Base-by-base conservation (phyloP, 1,140 invertebrate species). In the Ectropis grisescens region DNA sequence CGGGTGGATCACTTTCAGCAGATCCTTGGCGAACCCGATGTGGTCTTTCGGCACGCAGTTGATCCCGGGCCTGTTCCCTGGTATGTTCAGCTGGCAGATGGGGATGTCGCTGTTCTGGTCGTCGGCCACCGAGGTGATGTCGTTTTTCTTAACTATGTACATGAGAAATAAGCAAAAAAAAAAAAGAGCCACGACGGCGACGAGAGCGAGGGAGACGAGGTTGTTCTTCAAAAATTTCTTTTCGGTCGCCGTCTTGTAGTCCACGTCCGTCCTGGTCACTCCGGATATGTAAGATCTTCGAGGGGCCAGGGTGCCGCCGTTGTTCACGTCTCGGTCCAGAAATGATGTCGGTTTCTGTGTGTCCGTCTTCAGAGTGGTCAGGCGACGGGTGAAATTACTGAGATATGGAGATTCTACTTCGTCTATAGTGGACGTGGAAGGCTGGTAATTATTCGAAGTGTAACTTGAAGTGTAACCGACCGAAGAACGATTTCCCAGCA, bases 141-240 rank as follows among this genome's bases (percentile, higher is more conserved):
- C 79, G 40, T 79, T 81, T 50, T 68, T 83, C 60, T 86, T 86
- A 49, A 88, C 87, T 61, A 89, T 80, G 67, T 90, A 90, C 70
- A 88, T 82, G 47, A 90, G 82, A 33, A 86, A 86, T 58, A 90
- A 70, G 42, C 84, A 62, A 56, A 86, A 79, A 74, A 91, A 90
- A 82, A 90, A 90, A 52, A 88, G 65, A 34, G 84, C 83, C 10
- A 87, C 82, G 19, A 86, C 71, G 6, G 75, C 84, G 39, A 90
- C 82, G 11, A 90, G 82, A 23, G 85, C 78, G 53, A 88, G 85
- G 1, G 89, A 89, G 9, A 90, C 84, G 27, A 89, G 66, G 51
- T 90, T 89, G 48, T 87, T 86, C 45, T 85, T 85, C 27, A 83
- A 56, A 13, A 83, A 74, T 37, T 80, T 84, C 42, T 72, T 84